These are phyloP conservation scores for Teleopsis dalmanni DNA, from an alignment of 1,140 invertebrate species.

Conservation along the genomic window DNA sequence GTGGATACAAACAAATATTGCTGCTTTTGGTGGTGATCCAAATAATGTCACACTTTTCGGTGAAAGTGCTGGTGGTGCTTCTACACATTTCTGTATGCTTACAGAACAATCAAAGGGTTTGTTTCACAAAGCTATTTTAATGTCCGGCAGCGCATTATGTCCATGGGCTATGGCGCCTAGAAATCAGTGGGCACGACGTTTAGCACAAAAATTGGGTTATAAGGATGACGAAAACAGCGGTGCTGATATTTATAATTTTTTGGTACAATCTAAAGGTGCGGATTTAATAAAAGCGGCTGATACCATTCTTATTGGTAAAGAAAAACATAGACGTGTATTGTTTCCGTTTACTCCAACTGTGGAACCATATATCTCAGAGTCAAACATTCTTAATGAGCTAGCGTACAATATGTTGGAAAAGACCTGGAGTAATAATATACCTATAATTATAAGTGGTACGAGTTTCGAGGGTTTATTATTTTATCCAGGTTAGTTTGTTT, in stretches of 20 bases:
- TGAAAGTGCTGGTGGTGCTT: constrained; percentile 49
- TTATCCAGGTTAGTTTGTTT: constrained; percentile 31
- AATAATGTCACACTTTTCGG: constrained; percentile 51
- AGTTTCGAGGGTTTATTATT: constrained; percentile 34
- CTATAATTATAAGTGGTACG: constrained; percentile 40
- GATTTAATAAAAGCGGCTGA: constrained; percentile 29
- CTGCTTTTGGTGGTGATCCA: constrained; percentile 56
- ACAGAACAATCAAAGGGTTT: constrained; percentile 44
- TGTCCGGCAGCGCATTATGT: constrained; percentile 49
- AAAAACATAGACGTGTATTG: constrained; percentile 31
- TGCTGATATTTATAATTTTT: constrained; percentile 22
- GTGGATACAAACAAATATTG: constrained; percentile 56
- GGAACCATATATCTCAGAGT: constrained; percentile 18
- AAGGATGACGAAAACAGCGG: constrained; percentile 25
- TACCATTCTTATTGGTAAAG: constrained; percentile 27
- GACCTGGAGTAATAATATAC: constrained; percentile 36
- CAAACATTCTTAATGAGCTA: constrained; percentile 16
- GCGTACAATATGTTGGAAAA: constrained; percentile 23
- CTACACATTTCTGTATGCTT: constrained; percentile 38
- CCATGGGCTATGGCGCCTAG: constrained; percentile 38
- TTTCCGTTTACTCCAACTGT: constrained; percentile 30
- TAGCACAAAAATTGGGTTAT: constrained; percentile 33
- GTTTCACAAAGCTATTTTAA: constrained; percentile 53
- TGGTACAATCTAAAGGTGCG: constrained; percentile 17
- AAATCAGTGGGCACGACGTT: constrained; percentile 28